Base-by-base conservation (phyloP, 2,888 invertebrate genomes). In the Pherbina coryleti region DNA sequence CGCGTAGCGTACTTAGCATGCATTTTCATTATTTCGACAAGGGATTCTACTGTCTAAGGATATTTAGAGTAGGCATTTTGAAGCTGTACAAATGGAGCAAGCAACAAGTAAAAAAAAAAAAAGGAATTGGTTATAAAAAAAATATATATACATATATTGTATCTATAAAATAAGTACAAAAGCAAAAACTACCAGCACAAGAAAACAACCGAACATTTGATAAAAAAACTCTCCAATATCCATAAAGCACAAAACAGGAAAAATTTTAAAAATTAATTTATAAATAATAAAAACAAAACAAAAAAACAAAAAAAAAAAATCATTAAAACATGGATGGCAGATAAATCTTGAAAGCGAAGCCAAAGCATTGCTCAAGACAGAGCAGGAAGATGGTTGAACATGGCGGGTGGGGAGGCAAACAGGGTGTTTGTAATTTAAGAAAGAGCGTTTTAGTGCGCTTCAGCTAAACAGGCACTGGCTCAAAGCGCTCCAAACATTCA, bases 401-500 rank as follows among this genome's bases (percentile, higher is more conserved):
- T 60, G 19, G 25, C 57, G 57, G 57, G 28, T 22, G 22, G 57
- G 57, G 4, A 22, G 19, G 57, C 25, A 1, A 28, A 19, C n/a
- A 8, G 22, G 57, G 9, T 19, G 57, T 8, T 25, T 22, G 57
- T 60, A 60, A 19, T 60, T 25, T 28, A 60, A 60, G 28, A 60
- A 28, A 22, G 19, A 55, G 3, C 7, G 44, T 64, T 28, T 64
- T 28, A 5, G 28, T 64, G 28, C 17, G 62, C 5, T 64, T 31
- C 49, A 74, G 37, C 37, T 44, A 31, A 25, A 31, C 62, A 37
- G 22, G 5, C 53, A 66, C 49, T 67, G 75, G 71, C 76, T 79
- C 78, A 77, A 78, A 79, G 79, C 77, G 79, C 79, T 76, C 69
- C 75, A 78, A 37, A 69, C 37, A 70, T 62, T 31, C 37, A 74